A percentile compares a stretch with the other conserved stretches of the same genome.
phyloP scores from a whole-genome alignment of 2,797 vertebrate genomes.

The Semotilus atromaculatus region DNA sequence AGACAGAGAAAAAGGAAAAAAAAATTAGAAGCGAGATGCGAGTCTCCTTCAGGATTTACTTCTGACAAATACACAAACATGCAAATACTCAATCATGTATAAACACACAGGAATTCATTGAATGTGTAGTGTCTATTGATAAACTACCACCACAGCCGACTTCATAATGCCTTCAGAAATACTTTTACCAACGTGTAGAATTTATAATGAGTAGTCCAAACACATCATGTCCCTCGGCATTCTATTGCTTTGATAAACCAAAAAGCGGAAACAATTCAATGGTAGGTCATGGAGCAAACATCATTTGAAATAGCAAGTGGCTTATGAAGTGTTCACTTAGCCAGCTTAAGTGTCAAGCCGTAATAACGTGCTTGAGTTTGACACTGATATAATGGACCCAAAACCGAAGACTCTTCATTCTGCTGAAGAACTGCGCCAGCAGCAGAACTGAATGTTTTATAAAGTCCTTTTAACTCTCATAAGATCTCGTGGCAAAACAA shows the following conservation, averaged over 20 bases:
- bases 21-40: background rate
- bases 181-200: background rate
- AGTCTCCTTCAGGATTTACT: slow-evolving; percentile 1
- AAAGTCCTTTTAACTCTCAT: background rate
- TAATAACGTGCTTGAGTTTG: slow-evolving; percentile 25
- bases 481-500: background rate
- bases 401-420: slow-evolving; percentile 17
- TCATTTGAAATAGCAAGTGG: background rate
- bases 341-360: background rate
- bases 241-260: background rate
- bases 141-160: background rate
- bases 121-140: background rate
- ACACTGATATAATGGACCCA: slow-evolving; percentile 17
- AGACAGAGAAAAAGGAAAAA: background rate
- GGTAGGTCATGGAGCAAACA: slow-evolving; percentile 17
- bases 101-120: background rate
- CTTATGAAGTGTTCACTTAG: slow-evolving; percentile 30
- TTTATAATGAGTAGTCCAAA: slow-evolving; percentile 9
- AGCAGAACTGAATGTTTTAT: background rate
- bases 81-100: background rate
- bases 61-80: background rate
- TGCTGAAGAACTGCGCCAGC: background rate
- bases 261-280: background rate
- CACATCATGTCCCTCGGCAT: background rate
- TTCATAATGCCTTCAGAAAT: background rate